phyloP scores from a whole-genome alignment of 2,888 invertebrate genomes.

The Luperina nickerlii region DNA sequence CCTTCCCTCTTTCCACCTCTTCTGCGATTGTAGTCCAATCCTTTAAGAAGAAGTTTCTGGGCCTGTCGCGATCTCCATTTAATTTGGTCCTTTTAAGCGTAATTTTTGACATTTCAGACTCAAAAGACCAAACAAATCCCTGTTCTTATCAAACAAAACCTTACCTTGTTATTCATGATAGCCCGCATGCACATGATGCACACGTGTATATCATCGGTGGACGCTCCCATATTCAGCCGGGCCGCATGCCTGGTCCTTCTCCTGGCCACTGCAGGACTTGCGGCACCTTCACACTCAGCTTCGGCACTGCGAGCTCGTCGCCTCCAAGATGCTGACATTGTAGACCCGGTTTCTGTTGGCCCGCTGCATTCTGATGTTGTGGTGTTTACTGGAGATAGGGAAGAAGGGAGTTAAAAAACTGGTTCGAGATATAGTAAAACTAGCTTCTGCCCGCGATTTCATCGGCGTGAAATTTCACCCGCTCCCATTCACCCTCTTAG shows the following conservation, averaged over 20 bases:
- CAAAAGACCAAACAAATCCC: background rate
- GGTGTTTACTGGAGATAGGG: conserved; percentile 76
- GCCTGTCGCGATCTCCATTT: background rate
- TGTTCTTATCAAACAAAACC: accelerated
- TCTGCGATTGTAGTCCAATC: too few species aligned
- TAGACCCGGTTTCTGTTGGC: conserved; percentile 78
- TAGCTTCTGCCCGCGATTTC: too few species aligned
- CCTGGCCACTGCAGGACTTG: conserved; percentile 85
- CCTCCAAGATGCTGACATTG: conserved; percentile 83
- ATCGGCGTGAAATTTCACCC: too few species aligned
- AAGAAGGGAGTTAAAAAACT: background rate
- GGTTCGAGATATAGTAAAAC: background rate
- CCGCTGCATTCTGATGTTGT: conserved; percentile 87
- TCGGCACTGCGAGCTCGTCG: conserved; percentile 81
- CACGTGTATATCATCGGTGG: conserved; percentile 99
- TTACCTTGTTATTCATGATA: conserved; percentile 99
- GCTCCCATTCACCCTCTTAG: too few species aligned
- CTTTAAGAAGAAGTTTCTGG: too few species aligned
- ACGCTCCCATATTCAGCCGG: conserved; percentile 97
- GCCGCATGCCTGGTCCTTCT: conserved; percentile 96
- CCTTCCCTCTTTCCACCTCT: too few species aligned
- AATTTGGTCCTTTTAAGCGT: background rate
- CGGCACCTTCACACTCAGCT: conserved; percentile 78
- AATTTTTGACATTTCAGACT: background rate
- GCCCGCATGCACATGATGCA: conserved; percentile 99